These are phyloP conservation scores for Hyla sarda DNA, from an alignment of 2,113 vertebrate genomes.

Conservation along the genomic window DNA sequence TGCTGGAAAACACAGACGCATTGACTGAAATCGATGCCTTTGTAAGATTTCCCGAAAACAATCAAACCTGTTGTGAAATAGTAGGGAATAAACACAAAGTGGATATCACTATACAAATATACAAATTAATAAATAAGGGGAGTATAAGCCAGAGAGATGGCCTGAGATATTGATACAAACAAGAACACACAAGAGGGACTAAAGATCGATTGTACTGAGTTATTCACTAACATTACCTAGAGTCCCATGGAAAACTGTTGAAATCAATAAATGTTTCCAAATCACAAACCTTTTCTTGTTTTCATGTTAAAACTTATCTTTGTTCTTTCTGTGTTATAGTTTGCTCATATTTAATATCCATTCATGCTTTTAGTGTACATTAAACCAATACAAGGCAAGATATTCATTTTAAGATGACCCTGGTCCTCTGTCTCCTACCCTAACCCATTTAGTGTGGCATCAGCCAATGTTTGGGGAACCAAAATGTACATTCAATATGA, in stretches of 20 bases:
- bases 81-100: no score
- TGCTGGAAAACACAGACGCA: slow-evolving; percentile 26
- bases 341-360: neutral
- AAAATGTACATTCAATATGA: neutral
- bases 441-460: no score
- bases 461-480: neutral
- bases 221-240: neutral
- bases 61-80: neutral
- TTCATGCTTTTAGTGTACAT: neutral
- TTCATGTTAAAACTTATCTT: neutral
- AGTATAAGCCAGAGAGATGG: neutral
- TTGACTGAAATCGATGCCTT: slow-evolving; percentile 39
- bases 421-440: neutral
- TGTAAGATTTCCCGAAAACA: slow-evolving; percentile 5
- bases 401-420: neutral
- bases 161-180: neutral
- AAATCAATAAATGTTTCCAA: neutral
- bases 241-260: neutral
- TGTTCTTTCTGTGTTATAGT: neutral
- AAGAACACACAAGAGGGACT: neutral
- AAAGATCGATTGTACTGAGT: no score
- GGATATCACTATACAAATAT: neutral
- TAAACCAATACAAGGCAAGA: neutral
- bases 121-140: neutral
- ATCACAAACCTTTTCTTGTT: neutral